Percentiles rank a stretch among this genome's conserved stretches.
Conservation (phyloP, 2,797 vertebrate genomes). For the Melanogrammus aeglefinus region DNA sequence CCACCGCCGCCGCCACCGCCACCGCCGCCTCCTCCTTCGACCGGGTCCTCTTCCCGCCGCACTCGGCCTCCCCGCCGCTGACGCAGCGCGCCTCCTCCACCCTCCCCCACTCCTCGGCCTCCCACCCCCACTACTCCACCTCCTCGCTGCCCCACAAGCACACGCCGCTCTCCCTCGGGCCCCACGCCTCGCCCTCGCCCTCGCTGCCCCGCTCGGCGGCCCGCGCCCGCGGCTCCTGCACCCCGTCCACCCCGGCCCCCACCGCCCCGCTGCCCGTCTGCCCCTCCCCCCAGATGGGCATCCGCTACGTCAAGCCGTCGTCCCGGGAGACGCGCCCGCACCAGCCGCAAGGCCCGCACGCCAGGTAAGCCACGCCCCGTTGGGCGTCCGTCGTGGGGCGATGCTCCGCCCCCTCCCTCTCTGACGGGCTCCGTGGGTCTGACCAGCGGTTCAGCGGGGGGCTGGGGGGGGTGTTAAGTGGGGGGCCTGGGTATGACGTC, state of each 20-base stretch:
- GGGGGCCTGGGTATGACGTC: too few relatives aligned
- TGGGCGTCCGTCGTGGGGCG: too few relatives aligned
- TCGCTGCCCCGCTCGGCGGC: slow-evolving; percentile 74
- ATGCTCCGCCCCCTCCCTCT: too few relatives aligned
- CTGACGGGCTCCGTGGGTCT: too few relatives aligned
- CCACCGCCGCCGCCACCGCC: slow-evolving; percentile 64
- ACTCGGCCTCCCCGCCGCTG: slow-evolving; percentile 48
- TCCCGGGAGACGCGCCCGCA: slow-evolving; percentile 66
- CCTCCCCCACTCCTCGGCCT: slow-evolving; percentile 64
- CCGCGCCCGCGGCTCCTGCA: slow-evolving; percentile 79
- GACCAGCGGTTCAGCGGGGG: too few relatives aligned
- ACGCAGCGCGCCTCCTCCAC: slow-evolving; percentile 57
- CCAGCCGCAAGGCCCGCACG: slow-evolving; percentile 62
- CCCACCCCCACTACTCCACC: slow-evolving; percentile 69
- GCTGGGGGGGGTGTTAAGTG: too few relatives aligned
- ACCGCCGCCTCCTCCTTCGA: slow-evolving; percentile 70
- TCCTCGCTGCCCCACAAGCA: slow-evolving; percentile 80
- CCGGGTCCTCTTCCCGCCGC: slow-evolving; percentile 78
- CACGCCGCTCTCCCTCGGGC: slow-evolving; percentile 60
- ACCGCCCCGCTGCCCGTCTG: slow-evolving; percentile 71
- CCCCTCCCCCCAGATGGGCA: slow-evolving; percentile 63
- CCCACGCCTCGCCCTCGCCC: slow-evolving; percentile 73
- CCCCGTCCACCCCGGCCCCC: slow-evolving; percentile 74
- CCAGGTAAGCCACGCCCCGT: slow-evolving; percentile 56
- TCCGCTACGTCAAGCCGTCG: slow-evolving; percentile 75